phyloP scores from a whole-genome alignment of 2,888 invertebrate genomes.

The Ichneumoninae sp. region DNA sequence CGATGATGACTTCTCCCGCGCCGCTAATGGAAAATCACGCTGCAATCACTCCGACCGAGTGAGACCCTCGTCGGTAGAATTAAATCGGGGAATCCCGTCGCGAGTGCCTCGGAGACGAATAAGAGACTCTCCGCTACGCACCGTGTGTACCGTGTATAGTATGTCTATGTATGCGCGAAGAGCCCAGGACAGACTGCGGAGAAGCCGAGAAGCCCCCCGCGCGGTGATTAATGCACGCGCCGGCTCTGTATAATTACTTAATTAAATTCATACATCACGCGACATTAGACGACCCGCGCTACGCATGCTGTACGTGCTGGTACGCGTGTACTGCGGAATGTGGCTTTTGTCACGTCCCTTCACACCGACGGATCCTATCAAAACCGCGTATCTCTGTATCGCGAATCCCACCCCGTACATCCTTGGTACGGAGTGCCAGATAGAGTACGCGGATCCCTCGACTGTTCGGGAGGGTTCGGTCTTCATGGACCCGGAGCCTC shows the following conservation, averaged over 20 bases:
- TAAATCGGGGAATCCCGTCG: slow-evolving; percentile 43
- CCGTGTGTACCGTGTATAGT: background rate
- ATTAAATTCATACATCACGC: slow-evolving; percentile 80
- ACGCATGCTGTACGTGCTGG: slow-evolving; percentile 20
- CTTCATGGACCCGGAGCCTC: slow-evolving; percentile 20
- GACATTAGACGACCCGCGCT: slow-evolving; percentile 72
- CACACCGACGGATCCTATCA: slow-evolving; percentile 67
- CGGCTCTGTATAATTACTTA: slow-evolving; percentile 77
- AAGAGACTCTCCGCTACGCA: slow-evolving; percentile 22
- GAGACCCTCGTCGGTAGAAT: slow-evolving; percentile 33
- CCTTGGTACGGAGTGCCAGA: background rate
- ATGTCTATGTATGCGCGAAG: background rate
- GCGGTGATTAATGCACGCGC: slow-evolving; percentile 74
- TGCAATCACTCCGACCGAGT: slow-evolving; percentile 32
- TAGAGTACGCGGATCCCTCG: slow-evolving; percentile 28
- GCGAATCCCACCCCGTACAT: background rate
- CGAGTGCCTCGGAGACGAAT: slow-evolving; percentile 8
- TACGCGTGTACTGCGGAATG: slow-evolving; percentile 50
- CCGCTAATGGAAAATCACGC: slow-evolving; percentile 19
- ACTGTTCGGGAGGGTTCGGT: slow-evolving; percentile 10
- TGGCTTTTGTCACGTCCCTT: slow-evolving; percentile 70
- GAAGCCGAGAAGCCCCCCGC: background rate
- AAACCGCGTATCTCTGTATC: slow-evolving; percentile 65
- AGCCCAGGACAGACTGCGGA: background rate
- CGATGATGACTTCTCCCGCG: slow-evolving; percentile 6